Evolutionary conservation across 64 coral and sea anemone genomes (phyloP), one percentile per base, ranked within the genome.

Genomic region (Dendrophyllia cribrosa): DNA sequence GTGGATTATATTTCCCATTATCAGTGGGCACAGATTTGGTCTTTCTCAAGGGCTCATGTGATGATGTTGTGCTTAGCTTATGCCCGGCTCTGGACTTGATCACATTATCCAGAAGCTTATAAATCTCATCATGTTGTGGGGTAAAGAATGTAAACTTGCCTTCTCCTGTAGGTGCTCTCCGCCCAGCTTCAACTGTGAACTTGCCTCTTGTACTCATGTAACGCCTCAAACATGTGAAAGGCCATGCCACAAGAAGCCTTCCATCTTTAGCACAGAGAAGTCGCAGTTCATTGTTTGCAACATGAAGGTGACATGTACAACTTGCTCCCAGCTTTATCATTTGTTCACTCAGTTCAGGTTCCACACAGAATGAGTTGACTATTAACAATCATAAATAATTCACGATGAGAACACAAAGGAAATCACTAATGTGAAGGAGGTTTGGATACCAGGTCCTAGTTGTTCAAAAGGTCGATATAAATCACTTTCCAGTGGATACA

Each of bases 111-210:
- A 99, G 65, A 0, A 99, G 48, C 80, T 93, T 96, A 67, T 99
- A 99, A 22, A 99, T 99, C 48, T 99, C 94, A 49, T 96, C 94
- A 85, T 96, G 91, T 70, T 93, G 90, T 19, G 87, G 74, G 17
- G 94, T 93, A 6, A 94, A 61, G 81, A 99, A 99, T 56, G 90
- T 86, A 89, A 99, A 99, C 23, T 90, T 82, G 1, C 97, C 97
- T 82, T 96, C 88, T 8, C 97, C 97, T 43, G 97, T 99, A 1
- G 97, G 94, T 12, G 97, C 97, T 78, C 94, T 77, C 1, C 97
- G 94, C 10, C 97, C 97, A 85, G 97, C 97, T 59, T 99, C 97
- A 51, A 99, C 86, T 15, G 83, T 90, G 61, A 99, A 99, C 75
- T 96, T 91, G 5, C 94, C 94, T 46, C 92, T 65, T 51, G 87